Base-by-base conservation (phyloP, 1,140 invertebrate genomes). In the Solenopsis invicta region DNA sequence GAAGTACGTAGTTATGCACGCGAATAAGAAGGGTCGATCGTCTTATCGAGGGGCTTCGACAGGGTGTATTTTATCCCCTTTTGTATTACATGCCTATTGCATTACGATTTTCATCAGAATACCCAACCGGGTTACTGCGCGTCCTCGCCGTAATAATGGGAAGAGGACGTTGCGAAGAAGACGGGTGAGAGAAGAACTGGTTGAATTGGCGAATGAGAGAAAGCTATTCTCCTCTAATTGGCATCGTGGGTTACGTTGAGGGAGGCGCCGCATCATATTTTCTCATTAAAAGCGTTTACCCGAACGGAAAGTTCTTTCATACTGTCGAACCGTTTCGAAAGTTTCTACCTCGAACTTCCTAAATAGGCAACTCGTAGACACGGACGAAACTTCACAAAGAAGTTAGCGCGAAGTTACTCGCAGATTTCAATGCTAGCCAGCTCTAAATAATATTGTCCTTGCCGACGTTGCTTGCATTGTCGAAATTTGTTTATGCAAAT, bases 21-120 rank as follows among this genome's bases (percentile, higher is more conserved):
- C 75, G 89, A 90, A 86, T 91, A 91, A 91, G 84, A 91, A 91
- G 89, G 89, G 91, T 85, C 78, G 89, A 87, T 88, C 88, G 80
- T 88, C 78, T 81, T 88, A 86, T 91, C 86, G 89, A 87, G 85
- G 90, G 80, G 74, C 69, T 93, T 92, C 89, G 89, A 89, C 78
- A 91, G 80, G 86, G 59, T 87, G 85, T 88, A 88, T 86, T 89
- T 89, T 87, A 88, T 90, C 90, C 91, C 92, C 91, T 93, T 93
- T 92, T 88, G 91, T 88, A 93, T 93, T 93, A 94, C 93, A 94
- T 91, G 93, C 94, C 92, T 94, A 94, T 94, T 94, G 94, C 94
- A 94, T 95, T 94, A 94, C 94, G 92, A 94, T 94, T 94, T 94
- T 94, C 94, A 95, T 95, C 93, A 93, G 90, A 91, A 87, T 85